phyloP scores from a whole-genome alignment of 2,888 invertebrate genomes.

The Noctua janthina region DNA sequence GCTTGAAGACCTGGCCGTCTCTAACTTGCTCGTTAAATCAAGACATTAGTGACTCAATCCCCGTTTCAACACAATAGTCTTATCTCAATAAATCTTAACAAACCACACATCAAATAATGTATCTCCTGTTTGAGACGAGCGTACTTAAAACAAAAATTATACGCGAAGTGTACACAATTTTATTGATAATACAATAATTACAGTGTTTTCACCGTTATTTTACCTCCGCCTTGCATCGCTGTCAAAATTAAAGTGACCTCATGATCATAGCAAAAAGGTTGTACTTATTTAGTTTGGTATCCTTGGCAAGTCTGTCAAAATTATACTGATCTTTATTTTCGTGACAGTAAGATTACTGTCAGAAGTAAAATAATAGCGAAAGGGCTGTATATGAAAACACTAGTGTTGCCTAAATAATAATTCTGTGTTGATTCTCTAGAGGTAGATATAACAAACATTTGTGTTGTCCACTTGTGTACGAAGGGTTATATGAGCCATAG shows the following conservation, averaged over 20 bases:
- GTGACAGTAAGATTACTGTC: neutral
- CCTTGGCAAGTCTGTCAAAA: neutral
- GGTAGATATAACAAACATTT: slow-evolving; percentile 67
- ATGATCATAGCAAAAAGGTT: neutral
- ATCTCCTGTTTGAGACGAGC: slow-evolving; percentile 12
- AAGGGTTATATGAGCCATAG: slow-evolving; percentile 50
- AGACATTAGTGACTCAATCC: slow-evolving; percentile 1
- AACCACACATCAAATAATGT: slow-evolving; percentile 3
- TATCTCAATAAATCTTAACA: slow-evolving; percentile 10
- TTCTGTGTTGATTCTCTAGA: slow-evolving; percentile 59
- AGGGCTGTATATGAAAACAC: neutral
- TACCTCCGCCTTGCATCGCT: neutral
- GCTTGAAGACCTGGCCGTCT: neutral
- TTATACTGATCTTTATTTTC: neutral
- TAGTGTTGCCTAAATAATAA: slow-evolving; percentile 56
- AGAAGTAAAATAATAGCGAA: neutral
- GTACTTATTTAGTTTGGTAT: no score
- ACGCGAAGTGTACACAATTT: slow-evolving; percentile 22
- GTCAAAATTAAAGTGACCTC: neutral
- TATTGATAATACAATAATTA: neutral
- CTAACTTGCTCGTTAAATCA: slow-evolving; percentile 2
- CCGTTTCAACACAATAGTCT: slow-evolving; percentile 8
- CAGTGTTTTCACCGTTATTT: neutral
- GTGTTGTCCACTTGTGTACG: slow-evolving; percentile 72
- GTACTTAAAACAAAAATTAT: slow-evolving; percentile 26